Base-by-base conservation (phyloP, 2,797 vertebrate species). In the Gadopsis marmoratus region DNA sequence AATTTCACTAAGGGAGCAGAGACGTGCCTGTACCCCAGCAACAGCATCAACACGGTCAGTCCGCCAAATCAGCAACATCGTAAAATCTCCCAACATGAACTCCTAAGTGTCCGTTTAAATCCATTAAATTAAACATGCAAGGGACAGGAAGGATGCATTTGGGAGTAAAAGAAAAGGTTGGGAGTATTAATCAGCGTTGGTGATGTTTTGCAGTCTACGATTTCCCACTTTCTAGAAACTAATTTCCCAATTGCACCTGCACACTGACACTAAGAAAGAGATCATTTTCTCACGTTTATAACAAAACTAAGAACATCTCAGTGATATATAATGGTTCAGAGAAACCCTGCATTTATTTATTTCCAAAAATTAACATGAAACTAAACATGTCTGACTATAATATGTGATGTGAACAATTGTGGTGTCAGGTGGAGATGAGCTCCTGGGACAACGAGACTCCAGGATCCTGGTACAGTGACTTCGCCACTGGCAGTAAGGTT, bases 391-490 rank as follows among this genome's bases (percentile, higher is more conserved):
- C n/a, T 59, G 41, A 77, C 41, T 58, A 0, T 70, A 51, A 72
- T 23, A 0, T 17, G 2, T 79, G n/a, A 50, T 29, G 7, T 75
- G 45, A 26, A 37, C 2, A 0, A 2, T 70, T 78, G 0, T 81
- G 48, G 5, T 45, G n/a, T 14, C 88, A 97, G 97, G 95, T 96
- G 61, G 92, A 95, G 84, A 93, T 96, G 92, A 91, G 91, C 45
- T 83, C 93, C 1, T 97, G 97, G 96, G 72, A 92, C 77, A 78
- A 83, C 11, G 96, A 97, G 90, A 93, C 86, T 50, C 94, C 95
- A 9, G 95, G 88, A 4, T 95, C 88, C 53, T 97, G 96, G 97
- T 97, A 91, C 95, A 97, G 96, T 71, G 85, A 95, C 78, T 97
- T 96, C 79, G 21, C 78, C 66, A 85, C 91, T 43, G 96, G 96